These are phyloP conservation scores for Bilobella aurantiaca DNA, from an alignment of 1,140 invertebrate species.

Conservation along the genomic window DNA sequence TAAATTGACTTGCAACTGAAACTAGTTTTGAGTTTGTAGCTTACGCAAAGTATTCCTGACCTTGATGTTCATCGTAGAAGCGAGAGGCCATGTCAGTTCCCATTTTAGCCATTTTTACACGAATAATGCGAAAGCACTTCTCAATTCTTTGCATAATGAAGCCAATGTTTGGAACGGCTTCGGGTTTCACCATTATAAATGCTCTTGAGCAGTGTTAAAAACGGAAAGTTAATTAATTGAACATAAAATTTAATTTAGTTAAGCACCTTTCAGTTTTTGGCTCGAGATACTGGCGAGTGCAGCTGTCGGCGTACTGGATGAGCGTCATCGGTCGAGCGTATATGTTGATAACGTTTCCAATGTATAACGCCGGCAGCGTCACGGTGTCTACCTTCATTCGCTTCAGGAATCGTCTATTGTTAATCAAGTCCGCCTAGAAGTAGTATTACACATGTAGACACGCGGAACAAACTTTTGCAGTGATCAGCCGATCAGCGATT, in stretches of 20 bases:
- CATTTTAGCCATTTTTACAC: constrained; percentile 59
- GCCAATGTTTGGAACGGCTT: constrained; percentile 57
- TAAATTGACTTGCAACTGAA: constrained; percentile 1
- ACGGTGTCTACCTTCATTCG: constrained; percentile 59
- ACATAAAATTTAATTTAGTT: not conserved
- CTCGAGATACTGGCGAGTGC: constrained; percentile 27
- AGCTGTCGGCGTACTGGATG: constrained; percentile 62
- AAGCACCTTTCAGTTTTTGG: constrained; percentile 26
- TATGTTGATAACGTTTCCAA: constrained; percentile 64
- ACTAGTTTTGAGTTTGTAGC: constrained; percentile 31
- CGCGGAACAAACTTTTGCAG: constrained; percentile 9
- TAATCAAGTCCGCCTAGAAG: constrained; percentile 66
- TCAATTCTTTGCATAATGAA: constrained; percentile 58
- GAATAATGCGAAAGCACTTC: constrained; percentile 57
- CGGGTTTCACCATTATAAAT: constrained; percentile 64
- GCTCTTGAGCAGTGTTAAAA: constrained; percentile 48
- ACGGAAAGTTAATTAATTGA: constrained; percentile 4
- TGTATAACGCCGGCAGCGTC: constrained; percentile 56
- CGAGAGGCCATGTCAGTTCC: constrained; percentile 49
- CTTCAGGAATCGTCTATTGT: constrained; percentile 60
- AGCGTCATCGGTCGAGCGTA: constrained; percentile 66
- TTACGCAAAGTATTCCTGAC: constrained; percentile 52
- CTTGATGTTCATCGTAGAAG: constrained; percentile 50
- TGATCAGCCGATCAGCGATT: constrained; percentile 31
- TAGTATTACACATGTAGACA: not conserved